Evolutionary conservation across 2,113 vertebrate genomes (phyloP).

Genomic region (Aspiorhynchus laticeps): DNA sequence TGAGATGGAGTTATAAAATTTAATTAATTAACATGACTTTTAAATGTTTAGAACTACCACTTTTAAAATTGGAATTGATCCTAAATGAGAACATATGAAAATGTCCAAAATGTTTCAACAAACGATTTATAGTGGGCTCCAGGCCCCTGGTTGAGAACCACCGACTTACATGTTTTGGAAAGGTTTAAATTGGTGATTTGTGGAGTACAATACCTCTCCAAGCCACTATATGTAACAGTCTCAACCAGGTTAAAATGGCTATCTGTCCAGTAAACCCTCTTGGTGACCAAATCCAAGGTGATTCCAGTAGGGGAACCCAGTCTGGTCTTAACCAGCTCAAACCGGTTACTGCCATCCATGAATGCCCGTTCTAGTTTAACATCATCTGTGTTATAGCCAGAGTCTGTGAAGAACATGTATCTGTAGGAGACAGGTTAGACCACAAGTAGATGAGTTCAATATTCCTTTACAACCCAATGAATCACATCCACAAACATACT

Average conservation of each 20-base stretch:
- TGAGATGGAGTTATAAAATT: background rate
- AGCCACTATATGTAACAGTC: constrained; percentile 72
- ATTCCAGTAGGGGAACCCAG: constrained; percentile 72
- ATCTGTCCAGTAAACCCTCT: constrained; percentile 77
- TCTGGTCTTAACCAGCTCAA: constrained; percentile 69
- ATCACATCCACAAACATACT: constrained; percentile 48
- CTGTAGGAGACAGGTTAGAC: constrained; percentile 54
- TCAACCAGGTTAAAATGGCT: constrained; percentile 77
- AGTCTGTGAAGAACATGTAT: constrained; percentile 79
- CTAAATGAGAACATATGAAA: background rate
- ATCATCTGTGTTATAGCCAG: constrained; percentile 56
- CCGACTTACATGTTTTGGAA: background rate
- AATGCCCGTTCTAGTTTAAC: constrained; percentile 74
- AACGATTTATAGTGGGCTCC: background rate
- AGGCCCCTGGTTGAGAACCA: background rate
- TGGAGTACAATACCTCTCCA: constrained; percentile 72
- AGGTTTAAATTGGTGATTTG: background rate
- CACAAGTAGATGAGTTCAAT: background rate
- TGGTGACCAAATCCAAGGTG: constrained; percentile 71
- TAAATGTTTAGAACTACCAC: background rate
- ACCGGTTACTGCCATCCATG: constrained; percentile 76
- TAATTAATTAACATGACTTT: background rate
- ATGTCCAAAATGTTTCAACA: background rate
- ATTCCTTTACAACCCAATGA: background rate
- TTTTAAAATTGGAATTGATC: background rate